Base-by-base conservation (phyloP, 2,888 invertebrate genomes). In the Geophilus truncorum region DNA sequence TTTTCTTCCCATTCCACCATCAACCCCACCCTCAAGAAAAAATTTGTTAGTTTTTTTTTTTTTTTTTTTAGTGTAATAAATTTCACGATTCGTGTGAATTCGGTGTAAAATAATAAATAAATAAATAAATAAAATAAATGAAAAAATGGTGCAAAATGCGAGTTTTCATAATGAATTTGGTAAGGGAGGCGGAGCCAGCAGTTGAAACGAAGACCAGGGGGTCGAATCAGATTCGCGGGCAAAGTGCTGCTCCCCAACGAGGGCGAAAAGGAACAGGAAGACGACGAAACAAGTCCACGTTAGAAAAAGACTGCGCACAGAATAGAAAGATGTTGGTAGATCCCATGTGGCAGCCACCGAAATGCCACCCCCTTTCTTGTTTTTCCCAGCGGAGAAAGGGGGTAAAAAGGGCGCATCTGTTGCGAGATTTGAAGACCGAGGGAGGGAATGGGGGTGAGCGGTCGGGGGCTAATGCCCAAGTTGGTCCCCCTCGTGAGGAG, bases 271-370 rank as follows among this genome's bases (percentile, higher is more conserved):
- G 51, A 18, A 70, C 70, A 70, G 28, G 70, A 70, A 70, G 70
- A 70, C 70, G 70, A 70, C 70, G 25, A 70, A 70, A 70, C 70
- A 70, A 70, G 51, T 51, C 51, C 70, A 28, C n/a, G n/a, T n/a
- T n/a, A 25, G 70, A 70, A 70, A 70, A 70, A 70, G 28, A 28
- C 25, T 28, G 5, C 25, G 70, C 28, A 15, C 12, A 70, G 70
- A 70, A 70, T 70, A 70, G 70, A 70, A 45, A 70, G 28, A 70
- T 70, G 70, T 70, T 28, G 28, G 70, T 25, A 28, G 70, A 70
- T 70, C 70, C 70, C 70, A 70, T 70, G 70, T 70, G 70, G 70
- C 28, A 28, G 70, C 70, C 70, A 70, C 70, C 70, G 70, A 70
- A 70, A 70, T 70, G 28, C 70, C 70, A 25, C 70, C 70, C 70